These are phyloP conservation scores for Drosophila rubida DNA, from an alignment of 2,888 invertebrate species.

Conservation along the genomic window DNA sequence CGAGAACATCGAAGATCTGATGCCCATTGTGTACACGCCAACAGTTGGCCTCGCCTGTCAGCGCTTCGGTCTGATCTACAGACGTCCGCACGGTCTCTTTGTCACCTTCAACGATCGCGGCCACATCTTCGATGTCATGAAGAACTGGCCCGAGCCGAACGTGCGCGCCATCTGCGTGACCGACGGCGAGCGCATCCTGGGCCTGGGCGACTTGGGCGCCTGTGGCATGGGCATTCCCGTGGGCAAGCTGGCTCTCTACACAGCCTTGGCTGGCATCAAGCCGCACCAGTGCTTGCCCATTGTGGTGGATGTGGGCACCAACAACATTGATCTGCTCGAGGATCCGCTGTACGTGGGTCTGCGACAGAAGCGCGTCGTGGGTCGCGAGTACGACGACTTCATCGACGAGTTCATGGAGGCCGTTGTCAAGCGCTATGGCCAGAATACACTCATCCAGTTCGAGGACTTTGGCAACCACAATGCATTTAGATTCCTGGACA, in stretches of 20 bases:
- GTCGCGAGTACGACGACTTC: conserved; percentile 95
- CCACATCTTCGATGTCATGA: conserved; percentile 93
- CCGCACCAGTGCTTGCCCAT: conserved; percentile 98
- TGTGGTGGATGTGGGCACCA: conserved; percentile 97
- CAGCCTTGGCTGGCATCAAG: conserved; percentile 98
- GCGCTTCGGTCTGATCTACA: conserved; percentile 97
- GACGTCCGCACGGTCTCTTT: conserved; percentile 97
- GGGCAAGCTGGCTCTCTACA: conserved; percentile 97
- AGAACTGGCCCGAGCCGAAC: conserved; percentile 90
- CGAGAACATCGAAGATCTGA: conserved; percentile 96
- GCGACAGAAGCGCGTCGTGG: conserved; percentile 92
- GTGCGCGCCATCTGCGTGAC: conserved; percentile 96
- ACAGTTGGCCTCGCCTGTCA: conserved; percentile 99
- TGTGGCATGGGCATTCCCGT: conserved; percentile 99
- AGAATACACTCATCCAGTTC: conserved; percentile 94
- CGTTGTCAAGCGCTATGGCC: conserved; percentile 93
- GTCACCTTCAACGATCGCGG: conserved; percentile 98
- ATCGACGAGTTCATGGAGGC: conserved; percentile 99
- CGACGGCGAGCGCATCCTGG: conserved; percentile 98
- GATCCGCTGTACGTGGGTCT: conserved; percentile 98
- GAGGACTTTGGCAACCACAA: conserved; percentile 99
- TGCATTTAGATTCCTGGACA: conserved; percentile 97
- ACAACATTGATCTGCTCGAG: conserved; percentile 94
- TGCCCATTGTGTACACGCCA: conserved; percentile 99
- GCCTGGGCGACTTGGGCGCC: conserved; percentile 97